Base-by-base conservation (phyloP, 92 coral and sea anemone species). In the Metridium senile region DNA sequence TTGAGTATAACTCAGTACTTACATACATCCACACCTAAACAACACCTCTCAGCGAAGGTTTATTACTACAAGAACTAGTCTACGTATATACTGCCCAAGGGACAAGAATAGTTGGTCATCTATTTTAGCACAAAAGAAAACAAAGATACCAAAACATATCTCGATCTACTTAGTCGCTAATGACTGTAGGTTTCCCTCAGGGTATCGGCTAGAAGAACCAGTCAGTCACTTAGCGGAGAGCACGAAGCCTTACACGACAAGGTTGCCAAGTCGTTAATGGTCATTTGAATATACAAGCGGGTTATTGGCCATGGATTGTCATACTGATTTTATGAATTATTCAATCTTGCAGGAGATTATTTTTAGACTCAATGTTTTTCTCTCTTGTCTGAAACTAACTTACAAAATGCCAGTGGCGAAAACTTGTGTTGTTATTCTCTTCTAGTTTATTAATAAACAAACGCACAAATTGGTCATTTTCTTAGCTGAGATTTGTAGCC, bases 161-260 rank as follows among this genome's bases (percentile, higher is more conserved):
- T 27, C 58, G 47, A 71, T 45, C 21, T 51, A 71, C 67, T 71
- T 71, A 71, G 76, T 71, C 39, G 21, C 33, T 73, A 73, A 73
- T 73, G 63, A 73, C 78, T 49, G 68, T 57, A 49, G 57, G 27
- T 20, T 54, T 26, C 46, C 78, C 78, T 58, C 19, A 10, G 78
- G 78, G 67, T 33, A 26, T 73, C 68, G 64, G 63, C 30, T 20
- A 18, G 33, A n/a, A 58, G 39, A 63, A 30, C 45, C 43, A 31
- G 69, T 63, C 39, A 23, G 8, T 73, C 68, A 57, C 47, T 62
- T 73, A 57, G 58, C 78, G 28, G 63, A 30, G 8, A 39, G 13
- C 64, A 73, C 68, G 74, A 70, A 70, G 23, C 62, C 33, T 45
- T 46, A 46, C 45, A 70, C 43, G 68, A 58, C 22, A 54, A 45